Evolutionary conservation across 2,888 invertebrate genomes (phyloP), one percentile per base, ranked within the genome.

Genomic region (Ectropis crepuscularia): DNA sequence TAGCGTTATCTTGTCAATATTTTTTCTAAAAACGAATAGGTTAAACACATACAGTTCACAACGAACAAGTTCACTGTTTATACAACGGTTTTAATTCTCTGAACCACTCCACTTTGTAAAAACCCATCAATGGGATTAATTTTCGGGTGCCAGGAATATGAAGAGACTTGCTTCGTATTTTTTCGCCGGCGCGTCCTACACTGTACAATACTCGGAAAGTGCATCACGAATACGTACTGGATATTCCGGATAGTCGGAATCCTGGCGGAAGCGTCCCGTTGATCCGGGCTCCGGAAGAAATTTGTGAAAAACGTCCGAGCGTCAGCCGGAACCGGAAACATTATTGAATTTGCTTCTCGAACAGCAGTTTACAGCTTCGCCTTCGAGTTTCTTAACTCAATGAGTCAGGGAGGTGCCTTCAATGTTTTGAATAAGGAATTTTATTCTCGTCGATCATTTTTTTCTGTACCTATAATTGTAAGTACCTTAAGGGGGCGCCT

Each of bases 221-320:
- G 39, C 63, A 61, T 61, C 38, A 49, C 63, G 69, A 68, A 68
- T 67, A 69, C 67, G 65, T 69, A 69, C 67, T 65, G 63, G 62
- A 48, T 51, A 39, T 42, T 50, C 45, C n/a, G 42, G 49, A 49
- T 50, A 54, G 51, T 60, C 58, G 63, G 58, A 42, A 5, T 49
- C 16, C 55, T 58, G 28, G 38, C 62, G 69, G 72, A 72, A 69
- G 67, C 69, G 65, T 66, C 53, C 54, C 66, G 67, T 67, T 61
- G 67, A 69, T 66, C 65, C 67, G 62, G 65, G 67, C 66, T 68
- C 67, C 64, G 68, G 64, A 66, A 54, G 54, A 61, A 68, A 67
- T 70, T 71, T 66, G 68, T 66, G 65, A 65, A 67, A 71, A 68
- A 70, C 70, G 68, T 70, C 70, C 43, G 68, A 70, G 69, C 65